phyloP scores from a whole-genome alignment of 2,113 vertebrate genomes.

The Procavia capensis region DNA sequence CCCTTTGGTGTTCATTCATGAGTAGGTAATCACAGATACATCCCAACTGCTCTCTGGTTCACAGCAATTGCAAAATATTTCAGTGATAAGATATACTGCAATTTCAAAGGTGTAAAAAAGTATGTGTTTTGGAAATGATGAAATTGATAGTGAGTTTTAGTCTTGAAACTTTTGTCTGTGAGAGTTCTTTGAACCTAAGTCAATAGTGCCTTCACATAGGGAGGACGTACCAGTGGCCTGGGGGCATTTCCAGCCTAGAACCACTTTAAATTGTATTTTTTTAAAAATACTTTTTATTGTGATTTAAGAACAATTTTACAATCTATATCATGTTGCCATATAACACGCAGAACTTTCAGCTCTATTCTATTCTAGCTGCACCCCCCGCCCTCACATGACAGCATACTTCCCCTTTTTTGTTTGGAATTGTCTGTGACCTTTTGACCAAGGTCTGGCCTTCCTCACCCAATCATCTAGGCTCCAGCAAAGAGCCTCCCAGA shows the following conservation, averaged over 20 bases:
- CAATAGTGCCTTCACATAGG: background rate
- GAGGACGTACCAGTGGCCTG: background rate
- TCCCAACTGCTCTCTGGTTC: background rate
- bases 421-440: no score
- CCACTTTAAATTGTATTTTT: background rate
- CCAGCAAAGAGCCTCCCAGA: no score
- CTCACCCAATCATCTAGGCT: no score
- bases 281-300: no score
- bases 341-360: no score
- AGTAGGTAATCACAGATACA: background rate
- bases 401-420: no score
- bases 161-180: background rate
- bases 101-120: slow-evolving; percentile 18
- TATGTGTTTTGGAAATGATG: background rate
- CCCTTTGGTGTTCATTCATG: background rate
- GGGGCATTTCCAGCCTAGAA: background rate
- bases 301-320: no score
- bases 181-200: background rate
- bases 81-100: slow-evolving; percentile 19
- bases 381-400: no score
- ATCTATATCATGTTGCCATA: no score
- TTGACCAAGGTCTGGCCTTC: no score
- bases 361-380: no score
- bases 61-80: background rate
- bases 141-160: slow-evolving; percentile 11